Conservation (phyloP, 2,113 vertebrate species). For the Ploceus nigricollis region DNA sequence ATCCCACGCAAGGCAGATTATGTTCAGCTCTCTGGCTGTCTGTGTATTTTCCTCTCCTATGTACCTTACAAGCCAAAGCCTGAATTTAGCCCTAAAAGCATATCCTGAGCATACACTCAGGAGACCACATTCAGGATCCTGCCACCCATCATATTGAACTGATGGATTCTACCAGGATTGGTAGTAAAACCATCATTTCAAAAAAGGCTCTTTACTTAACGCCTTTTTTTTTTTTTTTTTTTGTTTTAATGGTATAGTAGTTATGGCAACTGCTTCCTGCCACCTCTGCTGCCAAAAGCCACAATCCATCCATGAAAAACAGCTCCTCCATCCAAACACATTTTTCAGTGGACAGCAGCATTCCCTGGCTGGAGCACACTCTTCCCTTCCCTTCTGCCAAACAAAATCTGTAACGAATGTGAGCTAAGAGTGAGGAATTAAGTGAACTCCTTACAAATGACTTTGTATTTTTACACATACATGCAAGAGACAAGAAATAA, state of each 20-base stretch:
- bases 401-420: conserved; percentile 56
- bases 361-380: conserved; percentile 49
- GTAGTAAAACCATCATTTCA: conserved; percentile 26
- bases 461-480: conserved; percentile 15
- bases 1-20: conserved; percentile 55
- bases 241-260: conserved; percentile 21
- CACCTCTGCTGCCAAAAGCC: conserved; percentile 57
- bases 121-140: neutral
- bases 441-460: conserved; percentile 37
- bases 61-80: conserved; percentile 20
- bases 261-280: conserved; percentile 65
- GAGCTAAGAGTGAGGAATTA: conserved; percentile 40
- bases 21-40: conserved; percentile 24
- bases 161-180: neutral
- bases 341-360: conserved; percentile 64
- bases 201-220: conserved; percentile 11
- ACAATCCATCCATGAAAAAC: conserved; percentile 62
- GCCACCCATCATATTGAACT: neutral
- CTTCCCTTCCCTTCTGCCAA: conserved; percentile 56
- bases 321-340: conserved; percentile 50
- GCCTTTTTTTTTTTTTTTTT: neutral
- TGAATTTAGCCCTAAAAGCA: conserved; percentile 13
- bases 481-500: neutral
- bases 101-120: neutral
- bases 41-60: conserved; percentile 24